Conservation (phyloP, 1,140 invertebrate genomes). For the Drosophila virilis region DNA sequence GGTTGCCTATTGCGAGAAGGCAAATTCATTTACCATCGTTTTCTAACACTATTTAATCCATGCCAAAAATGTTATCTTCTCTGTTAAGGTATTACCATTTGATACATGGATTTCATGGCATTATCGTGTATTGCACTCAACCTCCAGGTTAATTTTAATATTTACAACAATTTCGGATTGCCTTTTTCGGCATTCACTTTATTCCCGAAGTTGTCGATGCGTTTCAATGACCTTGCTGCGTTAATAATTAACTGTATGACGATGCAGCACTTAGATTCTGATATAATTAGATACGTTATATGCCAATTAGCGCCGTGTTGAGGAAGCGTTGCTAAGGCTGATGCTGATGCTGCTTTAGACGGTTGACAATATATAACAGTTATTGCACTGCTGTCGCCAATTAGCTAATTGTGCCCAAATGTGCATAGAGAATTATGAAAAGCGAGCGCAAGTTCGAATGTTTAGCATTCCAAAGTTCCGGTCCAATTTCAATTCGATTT, state of each 20-base stretch:
- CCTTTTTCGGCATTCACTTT: conserved; percentile 14
- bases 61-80: not conserved
- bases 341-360: conserved; percentile 56
- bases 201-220: conserved; percentile 23
- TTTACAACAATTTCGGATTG: conserved; percentile 10
- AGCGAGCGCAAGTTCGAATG: conserved; percentile 41
- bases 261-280: conserved; percentile 42
- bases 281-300: conserved; percentile 77
- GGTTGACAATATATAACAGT: conserved; percentile 66
- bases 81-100: not conserved
- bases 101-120: not conserved
- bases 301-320: conserved; percentile 73
- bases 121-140: conserved; percentile 14
- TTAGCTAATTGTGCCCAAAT: conserved; percentile 80
- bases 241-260: conserved; percentile 30
- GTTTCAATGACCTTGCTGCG: conserved; percentile 40
- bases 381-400: conserved; percentile 42
- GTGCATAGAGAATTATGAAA: conserved; percentile 63
- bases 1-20: too few species aligned
- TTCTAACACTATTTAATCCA: too few species aligned
- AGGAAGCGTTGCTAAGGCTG: conserved; percentile 57
- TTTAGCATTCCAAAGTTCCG: conserved; percentile 57
- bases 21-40: too few species aligned
- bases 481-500: conserved; percentile 57
- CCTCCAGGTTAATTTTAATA: not conserved